Evolutionary conservation across 1,140 invertebrate species (phyloP).

Genomic region (Holotrichia oblita): DNA sequence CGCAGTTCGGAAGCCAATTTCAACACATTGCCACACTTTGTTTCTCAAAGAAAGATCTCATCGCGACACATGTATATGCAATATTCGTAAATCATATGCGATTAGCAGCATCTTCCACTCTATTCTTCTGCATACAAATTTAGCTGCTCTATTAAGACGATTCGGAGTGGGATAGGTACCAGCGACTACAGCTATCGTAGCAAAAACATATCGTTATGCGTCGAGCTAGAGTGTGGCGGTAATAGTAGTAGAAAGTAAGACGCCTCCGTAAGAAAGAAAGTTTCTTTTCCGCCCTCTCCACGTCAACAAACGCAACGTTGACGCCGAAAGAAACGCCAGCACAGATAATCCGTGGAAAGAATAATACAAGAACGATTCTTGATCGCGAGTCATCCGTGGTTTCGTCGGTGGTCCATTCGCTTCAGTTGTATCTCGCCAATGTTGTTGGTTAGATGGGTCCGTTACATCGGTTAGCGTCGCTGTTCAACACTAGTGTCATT

Average conservation of each 20-base stretch:
- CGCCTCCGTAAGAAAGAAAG: slow-evolving; percentile 17
- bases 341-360: background rate
- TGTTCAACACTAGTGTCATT: slow-evolving; percentile 44
- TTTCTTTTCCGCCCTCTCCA: slow-evolving; percentile 30
- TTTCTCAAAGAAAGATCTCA: background rate
- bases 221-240: background rate
- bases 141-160: background rate
- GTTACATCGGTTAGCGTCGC: slow-evolving; percentile 44
- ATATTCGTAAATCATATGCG: background rate
- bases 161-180: background rate
- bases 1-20: background rate
- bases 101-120: background rate
- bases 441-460: slow-evolving; percentile 45
- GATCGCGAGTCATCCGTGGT: slow-evolving; percentile 21
- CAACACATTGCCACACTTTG: background rate
- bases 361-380: background rate
- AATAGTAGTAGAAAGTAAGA: slow-evolving; percentile 7
- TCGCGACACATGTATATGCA: background rate
- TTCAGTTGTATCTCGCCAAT: slow-evolving; percentile 31
- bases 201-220: background rate
- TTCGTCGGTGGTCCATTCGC: background rate
- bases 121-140: background rate
- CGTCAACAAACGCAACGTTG: background rate
- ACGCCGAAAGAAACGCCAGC: background rate
- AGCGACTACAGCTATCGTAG: background rate